These are phyloP conservation scores for Danio aesculapii DNA, from an alignment of 2,797 vertebrate genomes.

Conservation along the genomic window DNA sequence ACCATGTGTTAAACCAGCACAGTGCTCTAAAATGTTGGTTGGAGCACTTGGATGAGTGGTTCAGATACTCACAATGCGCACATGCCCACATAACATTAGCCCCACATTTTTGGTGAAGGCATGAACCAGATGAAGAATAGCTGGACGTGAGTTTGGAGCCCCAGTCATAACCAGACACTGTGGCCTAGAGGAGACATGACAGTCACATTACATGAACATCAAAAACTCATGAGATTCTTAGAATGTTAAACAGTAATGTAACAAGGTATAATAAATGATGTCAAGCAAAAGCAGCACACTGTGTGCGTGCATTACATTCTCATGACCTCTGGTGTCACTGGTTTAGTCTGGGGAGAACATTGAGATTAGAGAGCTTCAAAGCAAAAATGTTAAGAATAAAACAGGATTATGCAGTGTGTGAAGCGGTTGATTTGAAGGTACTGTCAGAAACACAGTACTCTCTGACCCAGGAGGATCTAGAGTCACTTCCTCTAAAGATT, in stretches of 20 bases:
- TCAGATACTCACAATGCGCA: constrained; percentile 86
- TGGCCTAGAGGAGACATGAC: constrained; percentile 79
- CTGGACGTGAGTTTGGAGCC: constrained; percentile 92
- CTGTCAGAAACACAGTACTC: constrained; percentile 69
- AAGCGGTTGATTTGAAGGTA: constrained; percentile 61
- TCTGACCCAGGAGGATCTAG: constrained; percentile 35
- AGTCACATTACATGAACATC: neutral
- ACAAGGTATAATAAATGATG: neutral
- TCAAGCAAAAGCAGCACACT: neutral
- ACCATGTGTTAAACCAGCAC: no score
- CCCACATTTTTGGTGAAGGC: constrained; percentile 98
- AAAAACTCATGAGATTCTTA: neutral
- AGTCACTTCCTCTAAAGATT: constrained; percentile 5
- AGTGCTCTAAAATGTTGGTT: no score
- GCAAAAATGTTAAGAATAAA: constrained; percentile 73
- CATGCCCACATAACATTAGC: constrained; percentile 95
- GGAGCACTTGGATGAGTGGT: neutral
- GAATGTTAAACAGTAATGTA: neutral
- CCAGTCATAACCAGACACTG: constrained; percentile 98
- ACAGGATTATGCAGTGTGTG: constrained; percentile 65
- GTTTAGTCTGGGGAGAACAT: constrained; percentile 27
- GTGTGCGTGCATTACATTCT: constrained; percentile 19
- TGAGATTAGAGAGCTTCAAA: constrained; percentile 75
- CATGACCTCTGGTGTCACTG: constrained; percentile 56
- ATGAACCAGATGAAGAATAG: constrained; percentile 93